These are phyloP conservation scores for Craterocephalus amniculus DNA, from an alignment of 2,797 vertebrate species.

Conservation along the genomic window DNA sequence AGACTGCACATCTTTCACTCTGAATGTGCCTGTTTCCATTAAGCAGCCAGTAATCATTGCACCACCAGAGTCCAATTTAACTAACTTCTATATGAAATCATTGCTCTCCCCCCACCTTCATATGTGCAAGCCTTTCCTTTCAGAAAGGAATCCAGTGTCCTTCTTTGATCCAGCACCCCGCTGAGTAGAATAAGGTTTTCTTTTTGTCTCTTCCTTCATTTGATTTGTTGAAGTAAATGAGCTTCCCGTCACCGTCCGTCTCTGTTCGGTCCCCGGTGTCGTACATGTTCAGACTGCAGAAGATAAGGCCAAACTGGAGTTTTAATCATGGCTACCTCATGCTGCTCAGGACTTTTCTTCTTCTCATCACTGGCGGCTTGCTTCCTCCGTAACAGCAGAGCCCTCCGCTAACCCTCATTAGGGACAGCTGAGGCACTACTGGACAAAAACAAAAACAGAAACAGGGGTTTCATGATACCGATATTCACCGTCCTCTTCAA, in stretches of 20 bases:
- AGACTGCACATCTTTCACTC: neutral
- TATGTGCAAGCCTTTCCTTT: constrained; percentile 15
- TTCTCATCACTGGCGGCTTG: constrained; percentile 33
- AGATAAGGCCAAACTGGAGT: constrained; percentile 30
- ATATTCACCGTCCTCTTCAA: too few relatives aligned
- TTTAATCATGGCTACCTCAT: constrained; percentile 56
- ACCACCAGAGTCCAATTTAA: neutral
- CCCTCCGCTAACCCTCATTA: constrained; percentile 37
- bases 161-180: constrained; percentile 37
- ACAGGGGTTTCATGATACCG: too few relatives aligned
- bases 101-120: constrained; percentile 12
- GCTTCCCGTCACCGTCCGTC: constrained; percentile 23
- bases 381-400: constrained; percentile 27
- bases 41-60: constrained; percentile 2
- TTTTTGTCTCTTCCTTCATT: constrained; percentile 18
- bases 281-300: constrained; percentile 16
- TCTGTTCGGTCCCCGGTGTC: constrained; percentile 6
- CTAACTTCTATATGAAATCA: constrained; percentile 20
- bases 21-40: neutral
- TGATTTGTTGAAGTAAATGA: constrained; percentile 38
- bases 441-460: constrained; percentile 11
- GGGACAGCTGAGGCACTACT: constrained; percentile 29
- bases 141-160: constrained; percentile 21
- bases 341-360: constrained; percentile 41
- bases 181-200: constrained; percentile 25